A percentile compares a stretch with the other conserved stretches of the same genome.
These are phyloP conservation scores for Pristis pectinata DNA, from an alignment of 2,797 vertebrate species.

Conservation along the genomic window DNA sequence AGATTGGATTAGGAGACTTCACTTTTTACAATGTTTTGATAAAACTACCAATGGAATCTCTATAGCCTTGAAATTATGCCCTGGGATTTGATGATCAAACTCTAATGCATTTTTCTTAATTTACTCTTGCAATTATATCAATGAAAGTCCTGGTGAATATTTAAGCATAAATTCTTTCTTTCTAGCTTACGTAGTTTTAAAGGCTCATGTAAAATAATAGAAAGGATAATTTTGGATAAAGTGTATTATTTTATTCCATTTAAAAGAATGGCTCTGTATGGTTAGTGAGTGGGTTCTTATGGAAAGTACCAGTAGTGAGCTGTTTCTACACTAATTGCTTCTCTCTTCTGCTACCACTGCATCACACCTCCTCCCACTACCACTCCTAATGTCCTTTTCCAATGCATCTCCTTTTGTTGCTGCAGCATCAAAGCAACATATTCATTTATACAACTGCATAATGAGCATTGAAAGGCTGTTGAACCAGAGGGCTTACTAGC, in stretches of 20 bases:
- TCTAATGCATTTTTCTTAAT: background rate
- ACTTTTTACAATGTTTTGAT: background rate
- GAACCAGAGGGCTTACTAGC: background rate
- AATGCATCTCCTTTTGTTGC: background rate
- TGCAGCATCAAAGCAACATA: background rate
- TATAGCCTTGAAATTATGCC: background rate
- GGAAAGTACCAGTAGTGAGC: background rate
- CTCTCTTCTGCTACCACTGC: background rate
- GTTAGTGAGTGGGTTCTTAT: background rate
- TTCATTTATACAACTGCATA: background rate
- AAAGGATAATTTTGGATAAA: background rate
- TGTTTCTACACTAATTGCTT: background rate
- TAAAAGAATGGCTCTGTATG: background rate
- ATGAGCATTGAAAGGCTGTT: background rate
- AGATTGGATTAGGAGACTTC: constrained; percentile 1
- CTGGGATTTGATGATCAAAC: background rate
- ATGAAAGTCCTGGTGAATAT: background rate
- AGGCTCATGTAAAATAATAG: background rate
- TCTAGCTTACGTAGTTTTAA: background rate
- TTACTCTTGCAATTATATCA: background rate
- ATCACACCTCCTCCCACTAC: background rate
- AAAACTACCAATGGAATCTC: background rate
- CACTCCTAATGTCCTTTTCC: background rate
- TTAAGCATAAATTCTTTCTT: background rate
- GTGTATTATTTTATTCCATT: background rate